Percentiles rank a stretch among this genome's conserved stretches.
Evolutionary conservation across 1,140 invertebrate genomes (phyloP).

Genomic region (Drosophila ercepeae): DNA sequence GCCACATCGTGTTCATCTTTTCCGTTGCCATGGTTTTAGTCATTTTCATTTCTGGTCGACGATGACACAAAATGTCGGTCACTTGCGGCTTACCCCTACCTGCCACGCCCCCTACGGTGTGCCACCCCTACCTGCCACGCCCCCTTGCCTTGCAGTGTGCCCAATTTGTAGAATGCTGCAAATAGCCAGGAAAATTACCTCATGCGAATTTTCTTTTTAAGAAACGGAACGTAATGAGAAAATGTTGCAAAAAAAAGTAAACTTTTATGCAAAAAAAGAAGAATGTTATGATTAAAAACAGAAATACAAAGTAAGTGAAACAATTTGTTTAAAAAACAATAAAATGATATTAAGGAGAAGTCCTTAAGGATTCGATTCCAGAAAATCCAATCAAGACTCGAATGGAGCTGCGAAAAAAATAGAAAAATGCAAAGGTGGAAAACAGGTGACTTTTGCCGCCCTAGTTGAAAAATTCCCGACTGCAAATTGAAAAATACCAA

Average conservation of each 20-base stretch:
- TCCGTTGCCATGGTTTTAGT: conserved; percentile 72
- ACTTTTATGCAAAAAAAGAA: conserved; percentile 27
- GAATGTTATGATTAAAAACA: not conserved
- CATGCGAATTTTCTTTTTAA: conserved; percentile 81
- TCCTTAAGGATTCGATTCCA: no score
- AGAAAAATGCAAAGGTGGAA: not conserved
- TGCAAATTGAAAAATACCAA: conserved; percentile 47
- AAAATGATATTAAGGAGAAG: no score
- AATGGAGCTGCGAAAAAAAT: no score
- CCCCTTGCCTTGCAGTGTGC: conserved; percentile 9
- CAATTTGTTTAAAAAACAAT: conserved; percentile 16
- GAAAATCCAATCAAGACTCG: no score
- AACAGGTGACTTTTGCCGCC: not conserved
- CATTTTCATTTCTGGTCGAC: conserved; percentile 76
- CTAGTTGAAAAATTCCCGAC: conserved; percentile 14
- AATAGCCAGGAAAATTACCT: conserved; percentile 80
- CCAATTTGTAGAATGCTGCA: conserved; percentile 74
- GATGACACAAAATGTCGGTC: conserved; percentile 78
- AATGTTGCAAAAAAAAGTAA: conserved; percentile 80
- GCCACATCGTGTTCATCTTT: conserved; percentile 59
- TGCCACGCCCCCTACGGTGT: not conserved
- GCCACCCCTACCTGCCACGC: not conserved
- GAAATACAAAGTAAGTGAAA: conserved; percentile 19
- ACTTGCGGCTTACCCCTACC: conserved; percentile 68
- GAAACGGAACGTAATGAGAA: no score